Evolutionary conservation across 2,888 invertebrate genomes (phyloP), one percentile per base, ranked within the genome.

Genomic region (Pollenia griseotomentosa): DNA sequence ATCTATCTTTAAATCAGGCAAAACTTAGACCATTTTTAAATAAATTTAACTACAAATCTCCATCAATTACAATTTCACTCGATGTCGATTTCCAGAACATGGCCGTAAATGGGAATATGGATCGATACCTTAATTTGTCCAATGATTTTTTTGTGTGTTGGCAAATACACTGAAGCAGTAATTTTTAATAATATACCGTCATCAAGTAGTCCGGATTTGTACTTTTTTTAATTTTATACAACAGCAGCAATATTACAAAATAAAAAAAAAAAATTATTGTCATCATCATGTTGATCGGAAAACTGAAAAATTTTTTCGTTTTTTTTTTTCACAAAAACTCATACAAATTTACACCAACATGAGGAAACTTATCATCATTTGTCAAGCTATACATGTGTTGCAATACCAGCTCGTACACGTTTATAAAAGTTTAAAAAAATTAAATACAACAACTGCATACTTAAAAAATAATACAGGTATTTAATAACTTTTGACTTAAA

Each of bases 401-500:
- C 23, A 59, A 46, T 19, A 23, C 12, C 40, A 16, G n/a, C n/a
- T 65, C 19, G 40, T 48, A 33, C 23, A 19, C 19, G 11, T 14
- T 11, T 42, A 2, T 48, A 11, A 9, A 33, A 78, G 8, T 9
- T 71, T 10, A 8, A 48, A 23, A 68, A 48, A 68, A 19, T 23
- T 33, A 51, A 48, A 42, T 46, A 46, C 23, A 16, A 12, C 40
- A 61, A 2, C 3, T 12, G 9, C 9, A 33, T 10, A 53, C n/a
- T 42, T 44, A 71, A 59, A 70, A 65, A 70, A 57, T 68, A 79
- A 79, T 40, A 40, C 83, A 75, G 51, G 80, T 80, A 81, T 83
- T 80, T 73, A 80, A 85, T 63, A 75, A 75, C 55, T 85, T 80
- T 80, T 55, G 61, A 48, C 57, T 78, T 51, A 71, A 65, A 33